Evolutionary conservation across 2,888 invertebrate genomes (phyloP).

Genomic region (Tridacna gigas): DNA sequence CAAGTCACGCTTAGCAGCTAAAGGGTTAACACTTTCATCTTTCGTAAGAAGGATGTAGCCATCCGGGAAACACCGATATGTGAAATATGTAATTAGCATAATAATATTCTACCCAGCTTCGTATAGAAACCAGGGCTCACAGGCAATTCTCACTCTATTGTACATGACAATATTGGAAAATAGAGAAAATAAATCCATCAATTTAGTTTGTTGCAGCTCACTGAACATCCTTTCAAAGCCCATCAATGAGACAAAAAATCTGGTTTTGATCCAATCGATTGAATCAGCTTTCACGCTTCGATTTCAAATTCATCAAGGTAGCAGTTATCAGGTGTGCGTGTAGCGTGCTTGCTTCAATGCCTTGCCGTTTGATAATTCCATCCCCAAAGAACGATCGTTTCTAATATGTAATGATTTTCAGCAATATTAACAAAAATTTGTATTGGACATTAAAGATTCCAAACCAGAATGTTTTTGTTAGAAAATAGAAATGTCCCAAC

Average conservation of each 20-base stretch:
- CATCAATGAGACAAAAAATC: constrained; percentile 33
- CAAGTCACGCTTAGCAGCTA: too few species aligned
- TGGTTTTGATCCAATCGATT: constrained; percentile 29
- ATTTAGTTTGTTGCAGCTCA: constrained; percentile 32
- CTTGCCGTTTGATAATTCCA: constrained; percentile 17
- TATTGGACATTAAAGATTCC: background rate
- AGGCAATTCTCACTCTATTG: constrained; percentile 11
- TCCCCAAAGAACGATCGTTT: constrained; percentile 11
- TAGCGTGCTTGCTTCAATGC: constrained; percentile 11
- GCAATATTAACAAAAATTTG: constrained; percentile 7
- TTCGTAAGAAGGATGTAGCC: background rate
- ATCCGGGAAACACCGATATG: background rate
- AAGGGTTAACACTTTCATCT: too few species aligned
- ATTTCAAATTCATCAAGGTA: constrained; percentile 21
- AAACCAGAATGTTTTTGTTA: too few species aligned
- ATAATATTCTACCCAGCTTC: constrained; percentile 26
- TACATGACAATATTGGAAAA: constrained; percentile 20
- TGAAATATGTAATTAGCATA: constrained; percentile 21
- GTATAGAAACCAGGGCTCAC: constrained; percentile 8
- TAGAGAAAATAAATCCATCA: constrained; percentile 44
- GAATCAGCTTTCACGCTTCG: constrained; percentile 29
- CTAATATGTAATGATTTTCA: constrained; percentile 20
- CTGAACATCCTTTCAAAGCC: constrained; percentile 30
- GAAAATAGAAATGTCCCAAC: too few species aligned
- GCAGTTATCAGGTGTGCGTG: constrained; percentile 21